These are phyloP conservation scores for Branchellion lobata DNA, from an alignment of 2,888 invertebrate species.

Conservation along the genomic window DNA sequence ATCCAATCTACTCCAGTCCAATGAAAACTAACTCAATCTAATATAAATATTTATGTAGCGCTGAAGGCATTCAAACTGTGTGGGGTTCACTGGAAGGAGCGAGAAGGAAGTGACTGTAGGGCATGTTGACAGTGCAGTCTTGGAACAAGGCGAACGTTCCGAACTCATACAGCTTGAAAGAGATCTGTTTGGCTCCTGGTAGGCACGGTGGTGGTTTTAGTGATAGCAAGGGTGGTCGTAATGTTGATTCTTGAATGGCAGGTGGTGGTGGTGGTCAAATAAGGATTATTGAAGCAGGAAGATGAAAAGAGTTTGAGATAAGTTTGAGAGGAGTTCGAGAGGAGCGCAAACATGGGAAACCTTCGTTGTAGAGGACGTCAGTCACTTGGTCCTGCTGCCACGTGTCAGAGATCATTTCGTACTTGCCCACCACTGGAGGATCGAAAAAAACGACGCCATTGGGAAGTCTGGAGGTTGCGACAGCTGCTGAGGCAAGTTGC, in stretches of 20 bases:
- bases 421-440: neutral
- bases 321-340: too few species aligned
- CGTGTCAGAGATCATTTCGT: neutral
- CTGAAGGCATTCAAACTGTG: too few species aligned
- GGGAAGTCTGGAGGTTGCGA: neutral
- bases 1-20: too few species aligned
- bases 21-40: too few species aligned
- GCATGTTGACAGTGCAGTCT: slow-evolving; percentile 25
- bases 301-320: slow-evolving; percentile 12
- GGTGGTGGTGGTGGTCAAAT: too few species aligned
- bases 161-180: slow-evolving; percentile 26
- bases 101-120: neutral
- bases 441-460: neutral
- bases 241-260: neutral
- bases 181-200: slow-evolving; percentile 26
- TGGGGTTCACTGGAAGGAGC: neutral
- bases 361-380: slow-evolving; percentile 15
- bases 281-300: too few species aligned
- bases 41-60: too few species aligned
- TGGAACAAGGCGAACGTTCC: slow-evolving; percentile 28
- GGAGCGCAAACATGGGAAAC: too few species aligned
- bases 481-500: too few species aligned
- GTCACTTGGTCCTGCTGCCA: neutral
- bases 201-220: too few species aligned
- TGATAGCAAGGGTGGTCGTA: neutral